phyloP scores from a whole-genome alignment of 2,113 vertebrate genomes.

The Indicator maculatus region DNA sequence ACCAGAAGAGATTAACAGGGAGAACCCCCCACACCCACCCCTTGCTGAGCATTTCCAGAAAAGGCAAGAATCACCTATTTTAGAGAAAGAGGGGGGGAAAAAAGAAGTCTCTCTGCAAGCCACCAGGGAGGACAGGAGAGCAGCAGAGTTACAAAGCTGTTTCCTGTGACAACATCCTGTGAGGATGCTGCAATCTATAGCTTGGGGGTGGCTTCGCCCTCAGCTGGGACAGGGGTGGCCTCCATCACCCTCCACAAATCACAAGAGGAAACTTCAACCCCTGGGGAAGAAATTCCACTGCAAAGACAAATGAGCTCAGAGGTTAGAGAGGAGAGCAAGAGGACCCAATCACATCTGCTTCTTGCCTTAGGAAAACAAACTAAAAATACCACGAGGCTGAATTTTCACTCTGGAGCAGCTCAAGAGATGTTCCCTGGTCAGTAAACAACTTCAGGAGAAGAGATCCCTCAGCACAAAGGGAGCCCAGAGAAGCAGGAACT shows the following conservation, averaged over 20 bases:
- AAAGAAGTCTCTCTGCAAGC: background rate
- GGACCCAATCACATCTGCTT: constrained; percentile 25
- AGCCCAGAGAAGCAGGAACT: background rate
- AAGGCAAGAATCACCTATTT: background rate
- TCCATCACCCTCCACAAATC: background rate
- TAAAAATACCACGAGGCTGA: constrained; percentile 58
- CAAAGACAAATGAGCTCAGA: constrained; percentile 33
- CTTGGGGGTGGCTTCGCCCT: background rate
- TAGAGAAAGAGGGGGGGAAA: background rate
- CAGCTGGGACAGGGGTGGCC: background rate
- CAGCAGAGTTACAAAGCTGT: background rate
- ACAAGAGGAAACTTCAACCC: background rate
- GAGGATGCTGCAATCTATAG: background rate
- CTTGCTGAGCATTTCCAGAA: background rate
- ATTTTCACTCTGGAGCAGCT: constrained; percentile 34
- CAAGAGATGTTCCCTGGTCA: constrained; percentile 2
- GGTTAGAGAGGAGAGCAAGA: constrained; percentile 39
- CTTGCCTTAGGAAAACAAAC: constrained; percentile 53
- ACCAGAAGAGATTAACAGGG: background rate
- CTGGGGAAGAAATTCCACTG: constrained; percentile 35
- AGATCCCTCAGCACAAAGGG: background rate
- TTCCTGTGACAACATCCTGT: constrained; percentile 59
- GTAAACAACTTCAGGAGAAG: constrained; percentile 10
- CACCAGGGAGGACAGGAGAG: background rate
- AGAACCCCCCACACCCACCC: background rate